A percentile compares a stretch with the other conserved stretches of the same genome.
Conservation (phyloP, 1,140 invertebrate genomes). For the Globodera rostochiensis region DNA sequence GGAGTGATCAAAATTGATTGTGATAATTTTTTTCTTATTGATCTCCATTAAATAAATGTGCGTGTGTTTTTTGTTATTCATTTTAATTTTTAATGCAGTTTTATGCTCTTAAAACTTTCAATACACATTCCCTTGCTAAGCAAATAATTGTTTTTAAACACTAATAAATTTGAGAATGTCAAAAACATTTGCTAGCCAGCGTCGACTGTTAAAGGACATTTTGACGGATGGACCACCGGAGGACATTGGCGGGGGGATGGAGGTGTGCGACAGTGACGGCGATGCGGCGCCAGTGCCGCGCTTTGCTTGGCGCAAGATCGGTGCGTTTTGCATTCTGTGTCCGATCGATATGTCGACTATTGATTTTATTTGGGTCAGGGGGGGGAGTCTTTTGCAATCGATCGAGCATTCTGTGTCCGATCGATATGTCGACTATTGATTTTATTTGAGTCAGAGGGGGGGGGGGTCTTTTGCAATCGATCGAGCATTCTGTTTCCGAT, state of each 20-base stretch:
- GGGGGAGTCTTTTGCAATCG: background rate
- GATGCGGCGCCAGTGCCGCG: background rate
- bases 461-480: background rate
- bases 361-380: too few species aligned
- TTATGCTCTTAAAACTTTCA: too few species aligned
- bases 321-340: background rate
- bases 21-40: too few species aligned
- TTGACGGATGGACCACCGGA: background rate
- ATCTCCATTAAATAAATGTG: too few species aligned
- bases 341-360: too few species aligned
- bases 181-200: constrained; percentile 7
- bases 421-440: too few species aligned
- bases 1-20: too few species aligned
- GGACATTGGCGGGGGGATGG: background rate
- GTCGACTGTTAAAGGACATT: background rate
- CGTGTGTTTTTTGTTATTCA: too few species aligned
- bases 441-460: too few species aligned
- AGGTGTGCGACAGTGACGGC: background rate
- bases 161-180: background rate
- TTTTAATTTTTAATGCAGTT: too few species aligned
- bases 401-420: background rate
- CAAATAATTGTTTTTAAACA: too few species aligned
- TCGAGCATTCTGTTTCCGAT: background rate
- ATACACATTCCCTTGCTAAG: too few species aligned
- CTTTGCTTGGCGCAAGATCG: background rate